Percentiles rank a stretch among this genome's conserved stretches.
phyloP scores from a whole-genome alignment of 2,113 vertebrate genomes.

The Fulmarus glacialis region DNA sequence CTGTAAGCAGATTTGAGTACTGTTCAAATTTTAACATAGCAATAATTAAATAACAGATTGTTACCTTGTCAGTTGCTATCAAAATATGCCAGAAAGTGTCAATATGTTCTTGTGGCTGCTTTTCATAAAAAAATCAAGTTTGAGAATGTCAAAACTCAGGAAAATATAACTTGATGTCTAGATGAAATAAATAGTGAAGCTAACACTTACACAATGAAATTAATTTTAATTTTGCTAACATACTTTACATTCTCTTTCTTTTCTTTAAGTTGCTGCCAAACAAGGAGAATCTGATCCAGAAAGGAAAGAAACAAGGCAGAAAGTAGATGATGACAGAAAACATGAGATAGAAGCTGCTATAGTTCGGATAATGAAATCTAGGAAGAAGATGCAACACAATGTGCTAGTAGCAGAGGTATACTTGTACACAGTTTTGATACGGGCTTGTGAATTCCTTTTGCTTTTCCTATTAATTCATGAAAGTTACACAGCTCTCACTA shows the following conservation, averaged over 20 bases:
- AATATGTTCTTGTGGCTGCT: constrained; percentile 16
- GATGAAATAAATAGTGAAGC: constrained; percentile 5
- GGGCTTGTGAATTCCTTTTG: neutral
- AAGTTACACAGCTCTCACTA: neutral
- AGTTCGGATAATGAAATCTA: constrained; percentile 98
- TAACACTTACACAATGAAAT: neutral
- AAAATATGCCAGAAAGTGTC: constrained; percentile 34
- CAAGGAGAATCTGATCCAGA: constrained; percentile 97
- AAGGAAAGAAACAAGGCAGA: constrained; percentile 96
- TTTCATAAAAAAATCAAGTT: neutral
- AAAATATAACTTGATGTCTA: constrained; percentile 27
- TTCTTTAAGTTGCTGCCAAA: constrained; percentile 92
- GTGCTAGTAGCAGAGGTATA: constrained; percentile 95
- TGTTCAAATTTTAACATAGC: neutral
- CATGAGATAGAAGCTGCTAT: constrained; percentile 98
- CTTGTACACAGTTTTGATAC: neutral
- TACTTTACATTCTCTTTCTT: constrained; percentile 11
- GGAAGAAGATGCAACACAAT: constrained; percentile 99
- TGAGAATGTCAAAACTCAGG: constrained; percentile 13
- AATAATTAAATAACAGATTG: constrained; percentile 29
- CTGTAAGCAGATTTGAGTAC: neutral
- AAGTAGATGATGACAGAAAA: constrained; percentile 98
- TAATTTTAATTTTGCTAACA: neutral
- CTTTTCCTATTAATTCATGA: neutral
- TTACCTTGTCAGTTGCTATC: constrained; percentile 56